phyloP scores from a whole-genome alignment of 53 echinoderm and acorn worm genomes.

The Holothuria leucospilota region DNA sequence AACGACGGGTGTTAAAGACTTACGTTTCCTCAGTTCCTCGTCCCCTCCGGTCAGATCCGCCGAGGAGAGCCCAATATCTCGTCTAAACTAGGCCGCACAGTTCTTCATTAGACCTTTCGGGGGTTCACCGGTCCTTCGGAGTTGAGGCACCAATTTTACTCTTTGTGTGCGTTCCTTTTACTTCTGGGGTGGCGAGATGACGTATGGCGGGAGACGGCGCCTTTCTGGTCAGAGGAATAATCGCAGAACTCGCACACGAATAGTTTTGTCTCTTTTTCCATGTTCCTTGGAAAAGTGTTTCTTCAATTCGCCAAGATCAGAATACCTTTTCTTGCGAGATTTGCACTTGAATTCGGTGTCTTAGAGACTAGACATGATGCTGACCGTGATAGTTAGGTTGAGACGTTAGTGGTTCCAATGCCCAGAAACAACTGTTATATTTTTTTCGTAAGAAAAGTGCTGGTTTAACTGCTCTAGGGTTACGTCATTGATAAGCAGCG shows the following conservation, averaged over 20 bases:
- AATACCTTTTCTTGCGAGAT: neutral
- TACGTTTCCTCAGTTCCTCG: neutral
- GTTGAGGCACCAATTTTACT: neutral
- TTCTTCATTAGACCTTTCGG: neutral
- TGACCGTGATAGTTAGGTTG: too few relatives aligned
- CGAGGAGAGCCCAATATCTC: neutral
- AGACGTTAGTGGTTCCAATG: too few relatives aligned
- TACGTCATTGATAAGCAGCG: too few relatives aligned
- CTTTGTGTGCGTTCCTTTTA: neutral
- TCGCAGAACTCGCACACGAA: neutral
- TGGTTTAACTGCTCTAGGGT: too few relatives aligned
- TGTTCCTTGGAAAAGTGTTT: neutral
- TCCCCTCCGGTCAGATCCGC: neutral
- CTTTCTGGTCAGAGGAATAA: neutral
- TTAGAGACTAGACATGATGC: too few relatives aligned
- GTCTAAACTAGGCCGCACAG: neutral
- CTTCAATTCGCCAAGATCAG: neutral
- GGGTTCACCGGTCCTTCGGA: neutral
- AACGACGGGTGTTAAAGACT: neutral
- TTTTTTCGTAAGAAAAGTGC: too few relatives aligned
- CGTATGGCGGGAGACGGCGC: neutral
- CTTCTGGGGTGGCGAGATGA: neutral
- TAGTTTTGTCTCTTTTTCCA: neutral
- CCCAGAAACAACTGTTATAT: too few relatives aligned
- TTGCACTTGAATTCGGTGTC: neutral